phyloP scores from a whole-genome alignment of 2,797 vertebrate genomes.

The Setipinna tenuifilis region DNA sequence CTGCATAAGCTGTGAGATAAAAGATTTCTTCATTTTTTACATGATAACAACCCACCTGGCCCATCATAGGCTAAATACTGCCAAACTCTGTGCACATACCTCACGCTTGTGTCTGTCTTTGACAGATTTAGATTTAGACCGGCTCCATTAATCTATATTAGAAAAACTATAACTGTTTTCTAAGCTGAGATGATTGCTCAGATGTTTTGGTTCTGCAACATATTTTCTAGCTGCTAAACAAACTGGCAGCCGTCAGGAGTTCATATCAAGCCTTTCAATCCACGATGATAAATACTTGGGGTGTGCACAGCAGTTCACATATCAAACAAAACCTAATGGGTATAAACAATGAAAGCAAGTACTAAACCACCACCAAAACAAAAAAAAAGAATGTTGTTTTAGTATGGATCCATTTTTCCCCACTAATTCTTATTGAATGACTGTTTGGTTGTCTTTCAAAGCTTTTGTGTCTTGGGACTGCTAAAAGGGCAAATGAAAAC shows the following conservation, averaged over 20 bases:
- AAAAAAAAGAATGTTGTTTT: constrained; percentile 67
- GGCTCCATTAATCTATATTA: constrained; percentile 3
- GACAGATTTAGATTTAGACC: constrained; percentile 6
- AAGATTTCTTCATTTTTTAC: background rate
- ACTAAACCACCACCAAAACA: constrained; percentile 60
- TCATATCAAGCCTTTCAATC: constrained; percentile 26
- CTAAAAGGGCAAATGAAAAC: constrained; percentile 63
- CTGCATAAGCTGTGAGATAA: background rate
- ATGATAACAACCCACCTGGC: constrained; percentile 17
- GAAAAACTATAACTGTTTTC: background rate
- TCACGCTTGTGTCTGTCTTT: background rate
- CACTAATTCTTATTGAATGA: constrained; percentile 57
- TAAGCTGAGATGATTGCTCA: background rate
- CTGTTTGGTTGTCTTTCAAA: constrained; percentile 70
- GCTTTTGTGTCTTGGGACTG: constrained; percentile 57
- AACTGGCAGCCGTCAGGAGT: background rate
- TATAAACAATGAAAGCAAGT: constrained; percentile 66
- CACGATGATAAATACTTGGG: constrained; percentile 40
- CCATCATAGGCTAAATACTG: background rate
- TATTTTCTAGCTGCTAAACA: constrained; percentile 5
- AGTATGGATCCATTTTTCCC: constrained; percentile 54
- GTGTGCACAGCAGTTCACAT: constrained; percentile 55
- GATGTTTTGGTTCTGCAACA: constrained; percentile 23
- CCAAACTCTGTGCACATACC: background rate
- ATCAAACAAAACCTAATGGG: constrained; percentile 53